A percentile compares a stretch with the other conserved stretches of the same genome.
Evolutionary conservation across 30 jellyfish, hydroid and myxozoan genomes (phyloP).

Genomic region (Rhopilema esculentum): DNA sequence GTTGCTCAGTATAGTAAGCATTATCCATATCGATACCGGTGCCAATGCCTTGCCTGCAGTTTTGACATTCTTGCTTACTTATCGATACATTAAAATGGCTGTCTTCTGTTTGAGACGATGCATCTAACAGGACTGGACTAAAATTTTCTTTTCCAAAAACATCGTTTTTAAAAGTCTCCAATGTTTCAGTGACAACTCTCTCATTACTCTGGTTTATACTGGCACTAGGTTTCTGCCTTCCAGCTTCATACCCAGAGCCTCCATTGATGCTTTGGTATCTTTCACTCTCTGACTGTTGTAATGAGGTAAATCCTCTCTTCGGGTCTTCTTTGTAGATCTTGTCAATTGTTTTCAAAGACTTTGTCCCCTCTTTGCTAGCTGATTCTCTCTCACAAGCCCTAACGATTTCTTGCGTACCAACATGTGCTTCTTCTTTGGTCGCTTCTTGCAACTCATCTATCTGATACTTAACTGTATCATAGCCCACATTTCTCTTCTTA

Average conservation of each 20-base stretch:
- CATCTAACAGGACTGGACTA: neutral
- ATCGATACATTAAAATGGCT: neutral
- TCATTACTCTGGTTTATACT: too few relatives aligned
- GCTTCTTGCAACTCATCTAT: neutral
- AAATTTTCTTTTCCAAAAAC: neutral
- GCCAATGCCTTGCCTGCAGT: neutral
- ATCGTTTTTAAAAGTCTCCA: too few relatives aligned
- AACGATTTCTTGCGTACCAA: slow-evolving; percentile 6
- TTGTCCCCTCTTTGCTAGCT: neutral
- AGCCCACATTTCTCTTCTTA: neutral
- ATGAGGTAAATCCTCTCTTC: neutral
- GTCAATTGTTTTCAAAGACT: neutral
- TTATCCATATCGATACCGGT: neutral
- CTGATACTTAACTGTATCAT: neutral
- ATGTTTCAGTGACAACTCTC: too few relatives aligned
- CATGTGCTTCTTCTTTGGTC: neutral
- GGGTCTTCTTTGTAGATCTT: neutral
- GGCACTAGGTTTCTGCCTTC: too few relatives aligned
- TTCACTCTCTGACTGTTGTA: neutral
- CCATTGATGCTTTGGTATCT: too few relatives aligned
- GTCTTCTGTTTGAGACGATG: neutral
- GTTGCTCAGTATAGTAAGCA: neutral
- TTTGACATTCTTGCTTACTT: neutral
- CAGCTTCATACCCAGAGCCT: too few relatives aligned
- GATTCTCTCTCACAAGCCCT: slow-evolving; percentile 5